Evolutionary conservation across 2,113 vertebrate genomes (phyloP).

Genomic region (Jacana jacana): DNA sequence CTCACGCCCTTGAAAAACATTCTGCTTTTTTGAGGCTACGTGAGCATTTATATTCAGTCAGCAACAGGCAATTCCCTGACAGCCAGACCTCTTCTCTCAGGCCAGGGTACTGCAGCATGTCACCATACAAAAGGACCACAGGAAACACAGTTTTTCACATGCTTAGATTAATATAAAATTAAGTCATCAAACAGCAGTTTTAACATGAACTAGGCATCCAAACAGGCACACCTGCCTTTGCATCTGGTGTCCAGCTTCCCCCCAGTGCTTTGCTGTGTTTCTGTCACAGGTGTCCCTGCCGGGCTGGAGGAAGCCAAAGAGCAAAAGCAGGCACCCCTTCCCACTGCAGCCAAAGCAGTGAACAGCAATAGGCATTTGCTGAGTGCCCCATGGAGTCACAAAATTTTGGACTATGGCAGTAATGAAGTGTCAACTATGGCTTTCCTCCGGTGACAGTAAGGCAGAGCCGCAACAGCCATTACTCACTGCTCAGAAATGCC

Average conservation of each 20-base stretch:
- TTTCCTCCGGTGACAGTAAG: neutral
- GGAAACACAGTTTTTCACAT: neutral
- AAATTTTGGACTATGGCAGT: neutral
- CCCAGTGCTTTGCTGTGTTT: rapidly evolving
- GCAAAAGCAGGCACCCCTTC: neutral
- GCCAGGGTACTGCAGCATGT: neutral
- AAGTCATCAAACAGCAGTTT: neutral
- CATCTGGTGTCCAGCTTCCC: neutral
- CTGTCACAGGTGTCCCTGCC: neutral
- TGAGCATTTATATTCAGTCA: neutral
- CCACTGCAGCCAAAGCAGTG: rapidly evolving
- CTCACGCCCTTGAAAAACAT: neutral
- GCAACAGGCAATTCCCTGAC: neutral
- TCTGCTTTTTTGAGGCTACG: neutral
- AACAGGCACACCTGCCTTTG: neutral
- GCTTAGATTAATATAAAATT: neutral
- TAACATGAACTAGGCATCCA: neutral
- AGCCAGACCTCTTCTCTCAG: neutral
- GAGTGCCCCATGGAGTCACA: neutral
- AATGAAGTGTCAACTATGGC: neutral
- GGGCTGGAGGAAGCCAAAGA: neutral
- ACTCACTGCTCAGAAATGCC: conserved; percentile 8
- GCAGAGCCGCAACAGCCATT: neutral
- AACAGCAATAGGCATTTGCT: neutral
- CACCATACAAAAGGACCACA: rapidly evolving